Percentiles rank a stretch among this genome's conserved stretches.
These are phyloP conservation scores for Leptocoma aspasia DNA, from an alignment of 2,113 vertebrate species.

Conservation along the genomic window DNA sequence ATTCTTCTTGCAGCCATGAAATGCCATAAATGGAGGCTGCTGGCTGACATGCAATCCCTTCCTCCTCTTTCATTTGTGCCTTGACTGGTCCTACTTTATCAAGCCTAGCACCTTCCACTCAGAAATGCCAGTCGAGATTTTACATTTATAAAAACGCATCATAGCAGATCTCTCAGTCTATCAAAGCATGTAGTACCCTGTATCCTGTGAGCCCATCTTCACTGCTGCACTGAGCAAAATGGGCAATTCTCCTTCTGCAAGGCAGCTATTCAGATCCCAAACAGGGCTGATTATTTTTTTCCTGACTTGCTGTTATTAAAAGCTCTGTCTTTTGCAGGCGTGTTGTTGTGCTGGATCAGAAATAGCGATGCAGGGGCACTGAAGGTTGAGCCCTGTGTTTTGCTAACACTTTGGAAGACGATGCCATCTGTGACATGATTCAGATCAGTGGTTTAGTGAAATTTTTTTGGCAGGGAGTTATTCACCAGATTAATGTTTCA, in stretches of 20 bases:
- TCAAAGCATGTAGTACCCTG: not conserved
- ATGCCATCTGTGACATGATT: slow-evolving; percentile 58
- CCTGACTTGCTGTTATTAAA: not conserved
- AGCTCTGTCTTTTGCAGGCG: not conserved
- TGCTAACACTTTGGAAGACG: slow-evolving; percentile 14
- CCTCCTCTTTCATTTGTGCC: not conserved
- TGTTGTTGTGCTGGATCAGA: slow-evolving; percentile 11
- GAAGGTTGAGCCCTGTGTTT: slow-evolving; percentile 36
- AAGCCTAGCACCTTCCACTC: not conserved
- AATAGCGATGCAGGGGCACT: not conserved
- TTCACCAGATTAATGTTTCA: slow-evolving; percentile 46
- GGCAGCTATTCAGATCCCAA: not conserved
- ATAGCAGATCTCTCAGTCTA: not conserved
- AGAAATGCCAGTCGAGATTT: not conserved
- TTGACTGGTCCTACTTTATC: not conserved
- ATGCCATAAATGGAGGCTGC: not conserved
- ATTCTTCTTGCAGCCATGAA: not conserved
- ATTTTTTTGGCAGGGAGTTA: slow-evolving; percentile 41
- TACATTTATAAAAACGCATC: not conserved
- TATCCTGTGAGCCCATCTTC: not conserved
- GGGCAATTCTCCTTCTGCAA: slow-evolving; percentile 45
- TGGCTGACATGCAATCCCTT: not conserved
- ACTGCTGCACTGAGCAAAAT: slow-evolving; percentile 29
- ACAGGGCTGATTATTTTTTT: not conserved
- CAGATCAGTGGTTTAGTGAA: slow-evolving; percentile 54